Evolutionary conservation across 2,113 vertebrate species (phyloP).

Genomic region (Quiscalus mexicanus): DNA sequence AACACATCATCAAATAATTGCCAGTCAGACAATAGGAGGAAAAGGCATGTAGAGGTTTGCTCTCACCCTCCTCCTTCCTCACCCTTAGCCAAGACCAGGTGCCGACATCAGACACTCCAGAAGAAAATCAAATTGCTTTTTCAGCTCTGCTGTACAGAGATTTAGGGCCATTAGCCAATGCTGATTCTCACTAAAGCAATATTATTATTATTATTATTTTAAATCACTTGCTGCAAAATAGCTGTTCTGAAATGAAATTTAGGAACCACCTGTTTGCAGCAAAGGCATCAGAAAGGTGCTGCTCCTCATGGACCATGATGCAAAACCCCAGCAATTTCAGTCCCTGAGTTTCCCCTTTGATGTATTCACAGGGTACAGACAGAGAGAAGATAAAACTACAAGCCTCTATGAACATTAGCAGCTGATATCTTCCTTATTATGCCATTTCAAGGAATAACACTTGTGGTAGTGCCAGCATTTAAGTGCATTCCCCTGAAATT

Average conservation of each 20-base stretch:
- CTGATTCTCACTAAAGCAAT: not conserved
- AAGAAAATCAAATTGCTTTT: not conserved
- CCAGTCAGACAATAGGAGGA: not conserved
- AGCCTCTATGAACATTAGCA: not conserved
- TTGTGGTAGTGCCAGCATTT: not conserved
- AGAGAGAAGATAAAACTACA: not conserved
- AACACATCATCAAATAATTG: not conserved
- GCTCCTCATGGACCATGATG: rapidly evolving
- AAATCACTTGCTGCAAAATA: not conserved
- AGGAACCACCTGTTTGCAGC: not conserved
- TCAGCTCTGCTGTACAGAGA: not conserved
- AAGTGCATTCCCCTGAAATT: not conserved
- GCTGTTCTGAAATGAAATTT: not conserved
- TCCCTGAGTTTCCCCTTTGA: not conserved
- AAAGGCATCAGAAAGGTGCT: not conserved
- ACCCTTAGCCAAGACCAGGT: not conserved
- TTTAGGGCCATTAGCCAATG: not conserved
- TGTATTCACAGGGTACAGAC: not conserved
- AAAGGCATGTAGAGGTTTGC: not conserved
- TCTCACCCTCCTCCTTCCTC: not conserved
- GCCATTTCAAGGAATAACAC: not conserved
- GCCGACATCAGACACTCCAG: not conserved
- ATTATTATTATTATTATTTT: not conserved
- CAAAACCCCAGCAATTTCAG: not conserved
- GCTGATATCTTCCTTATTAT: not conserved